Conservation (phyloP, 2,797 vertebrate genomes). For the Dendrocincla tyrannina region DNA sequence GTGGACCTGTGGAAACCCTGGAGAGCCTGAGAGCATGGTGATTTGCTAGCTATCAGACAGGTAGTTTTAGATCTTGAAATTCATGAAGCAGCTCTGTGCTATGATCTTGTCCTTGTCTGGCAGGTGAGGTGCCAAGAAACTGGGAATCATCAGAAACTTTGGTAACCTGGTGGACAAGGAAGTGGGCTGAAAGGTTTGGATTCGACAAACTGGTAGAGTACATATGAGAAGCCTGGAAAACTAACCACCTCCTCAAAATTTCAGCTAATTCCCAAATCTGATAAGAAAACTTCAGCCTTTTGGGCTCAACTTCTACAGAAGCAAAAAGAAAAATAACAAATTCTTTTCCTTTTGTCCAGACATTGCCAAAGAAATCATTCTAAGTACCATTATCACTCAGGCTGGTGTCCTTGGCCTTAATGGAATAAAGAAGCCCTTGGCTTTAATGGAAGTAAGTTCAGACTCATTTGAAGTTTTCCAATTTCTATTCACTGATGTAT, state of each 20-base stretch:
- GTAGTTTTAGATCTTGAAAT: neutral
- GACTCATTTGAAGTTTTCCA: slow-evolving; percentile 2
- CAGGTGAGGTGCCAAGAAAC: neutral
- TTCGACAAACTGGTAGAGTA: neutral
- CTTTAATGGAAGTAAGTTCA: slow-evolving; percentile 15
- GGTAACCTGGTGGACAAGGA: fast-evolving
- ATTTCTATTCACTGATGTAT: slow-evolving; percentile 29
- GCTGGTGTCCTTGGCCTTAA: neutral
- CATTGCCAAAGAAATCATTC: neutral
- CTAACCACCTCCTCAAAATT: neutral
- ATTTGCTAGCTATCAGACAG: neutral
- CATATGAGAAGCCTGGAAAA: neutral
- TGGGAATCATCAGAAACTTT: neutral
- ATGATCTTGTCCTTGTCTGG: neutral
- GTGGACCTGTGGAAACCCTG: neutral
- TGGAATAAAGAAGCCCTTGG: neutral
- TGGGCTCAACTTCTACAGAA: neutral
- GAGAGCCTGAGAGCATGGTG: fast-evolving
- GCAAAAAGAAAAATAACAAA: neutral
- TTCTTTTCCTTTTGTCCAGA: neutral
- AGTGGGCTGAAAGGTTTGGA: neutral
- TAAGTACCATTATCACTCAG: neutral
- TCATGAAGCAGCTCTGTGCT: neutral
- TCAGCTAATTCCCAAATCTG: neutral
- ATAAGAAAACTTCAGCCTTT: neutral